Conservation (phyloP, 1,140 invertebrate species). For the Zelostemma sp. region DNA sequence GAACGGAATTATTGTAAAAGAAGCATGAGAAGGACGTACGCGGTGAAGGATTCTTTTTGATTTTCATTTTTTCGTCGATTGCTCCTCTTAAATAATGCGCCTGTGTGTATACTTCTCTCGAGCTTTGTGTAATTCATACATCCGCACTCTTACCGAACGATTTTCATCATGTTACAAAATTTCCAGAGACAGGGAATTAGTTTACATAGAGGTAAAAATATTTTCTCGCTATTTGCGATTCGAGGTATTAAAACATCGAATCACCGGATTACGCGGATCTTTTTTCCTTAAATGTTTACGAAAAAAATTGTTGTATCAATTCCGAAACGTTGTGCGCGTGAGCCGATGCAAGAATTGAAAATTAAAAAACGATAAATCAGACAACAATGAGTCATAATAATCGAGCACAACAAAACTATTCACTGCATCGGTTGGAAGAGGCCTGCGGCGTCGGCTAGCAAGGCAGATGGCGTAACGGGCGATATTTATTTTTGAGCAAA, state of each 20-base stretch:
- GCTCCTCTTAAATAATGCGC: slow-evolving; percentile 42
- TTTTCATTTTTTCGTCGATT: slow-evolving; percentile 38
- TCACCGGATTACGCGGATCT: too few species aligned
- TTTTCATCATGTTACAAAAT: not conserved
- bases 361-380: not conserved
- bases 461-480: slow-evolving; percentile 54
- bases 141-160: not conserved
- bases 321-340: too few species aligned
- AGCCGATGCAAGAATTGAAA: too few species aligned
- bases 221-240: too few species aligned
- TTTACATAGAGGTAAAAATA: too few species aligned
- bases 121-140: not conserved
- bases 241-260: too few species aligned
- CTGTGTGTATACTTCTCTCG: not conserved
- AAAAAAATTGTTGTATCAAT: too few species aligned
- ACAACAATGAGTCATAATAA: slow-evolving; percentile 26
- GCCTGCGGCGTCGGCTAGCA: slow-evolving; percentile 8
- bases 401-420: slow-evolving; percentile 32
- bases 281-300: too few species aligned
- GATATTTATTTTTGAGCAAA: slow-evolving; percentile 63
- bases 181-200: not conserved
- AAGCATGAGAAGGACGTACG: slow-evolving; percentile 53
- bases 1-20: slow-evolving; percentile 62
- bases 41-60: slow-evolving; percentile 55
- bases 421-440: slow-evolving; percentile 33